A percentile compares a stretch with the other conserved stretches of the same genome.
phyloP scores from a whole-genome alignment of 2,113 vertebrate species.

The Eptesicus fuscus region DNA sequence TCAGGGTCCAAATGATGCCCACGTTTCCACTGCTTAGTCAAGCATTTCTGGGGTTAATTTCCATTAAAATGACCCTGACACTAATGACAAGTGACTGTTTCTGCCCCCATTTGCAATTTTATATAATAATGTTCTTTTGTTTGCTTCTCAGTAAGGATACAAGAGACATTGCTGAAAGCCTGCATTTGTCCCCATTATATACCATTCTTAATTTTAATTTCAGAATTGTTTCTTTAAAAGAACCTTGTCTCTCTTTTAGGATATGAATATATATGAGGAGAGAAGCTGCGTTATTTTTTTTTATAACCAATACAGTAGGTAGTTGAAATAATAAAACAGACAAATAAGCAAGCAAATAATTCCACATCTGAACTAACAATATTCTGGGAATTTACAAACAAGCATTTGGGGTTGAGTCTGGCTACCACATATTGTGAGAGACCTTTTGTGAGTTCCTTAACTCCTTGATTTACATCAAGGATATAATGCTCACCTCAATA shows the following conservation, averaged over 20 bases:
- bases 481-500: conserved; percentile 15
- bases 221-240: conserved; percentile 19
- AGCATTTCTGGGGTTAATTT: conserved; percentile 73
- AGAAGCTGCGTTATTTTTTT: neutral
- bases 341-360: conserved; percentile 25
- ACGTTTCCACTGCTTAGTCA: conserved; percentile 36
- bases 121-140: conserved; percentile 62
- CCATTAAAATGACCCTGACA: conserved; percentile 66
- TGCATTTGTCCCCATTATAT: conserved; percentile 31
- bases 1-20: conserved; percentile 44
- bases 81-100: conserved; percentile 71
- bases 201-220: conserved; percentile 37
- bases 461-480: neutral
- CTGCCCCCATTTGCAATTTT: conserved; percentile 63
- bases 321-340: conserved; percentile 40
- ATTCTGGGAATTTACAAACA: neutral
- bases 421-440: neutral
- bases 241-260: neutral
- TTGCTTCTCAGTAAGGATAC: conserved; percentile 53
- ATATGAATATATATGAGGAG: conserved; percentile 16
- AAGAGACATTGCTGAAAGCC: neutral
- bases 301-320: neutral
- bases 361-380: neutral
- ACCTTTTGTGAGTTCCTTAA: conserved; percentile 28
- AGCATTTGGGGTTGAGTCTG: conserved; percentile 12